Percentiles rank a stretch among this genome's conserved stretches.
These are phyloP conservation scores for Pteromalus puparum DNA, from an alignment of 1,140 invertebrate genomes.

Conservation along the genomic window DNA sequence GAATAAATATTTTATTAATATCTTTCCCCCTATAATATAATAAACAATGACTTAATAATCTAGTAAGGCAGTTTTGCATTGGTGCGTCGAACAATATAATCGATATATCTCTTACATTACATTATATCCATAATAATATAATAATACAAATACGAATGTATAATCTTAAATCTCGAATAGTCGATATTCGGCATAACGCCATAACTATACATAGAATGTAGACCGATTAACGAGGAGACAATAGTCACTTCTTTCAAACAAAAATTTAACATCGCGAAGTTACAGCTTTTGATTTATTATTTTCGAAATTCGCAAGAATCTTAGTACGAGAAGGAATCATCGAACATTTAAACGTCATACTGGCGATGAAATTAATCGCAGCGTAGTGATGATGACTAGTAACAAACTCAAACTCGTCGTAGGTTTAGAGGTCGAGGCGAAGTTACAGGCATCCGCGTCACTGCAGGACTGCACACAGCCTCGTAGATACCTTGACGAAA, in stretches of 20 bases:
- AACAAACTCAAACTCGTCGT: background rate
- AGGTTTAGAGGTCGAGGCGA: background rate
- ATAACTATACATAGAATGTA: too few relatives aligned
- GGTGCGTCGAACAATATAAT: background rate
- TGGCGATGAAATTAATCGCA: background rate
- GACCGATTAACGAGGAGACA: too few relatives aligned
- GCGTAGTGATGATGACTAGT: background rate
- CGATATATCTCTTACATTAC: background rate
- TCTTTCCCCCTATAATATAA: background rate
- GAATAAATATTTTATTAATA: conserved; percentile 8
- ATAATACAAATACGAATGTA: background rate
- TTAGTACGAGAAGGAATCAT: too few relatives aligned
- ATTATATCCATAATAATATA: background rate
- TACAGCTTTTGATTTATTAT: too few relatives aligned
- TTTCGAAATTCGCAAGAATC: too few relatives aligned
- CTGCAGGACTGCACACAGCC: conserved; percentile 92
- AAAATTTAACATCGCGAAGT: too few relatives aligned
- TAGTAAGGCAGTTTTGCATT: conserved; percentile 34
- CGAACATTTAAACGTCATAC: background rate
- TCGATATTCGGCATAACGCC: too few relatives aligned
- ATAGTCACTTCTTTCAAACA: too few relatives aligned
- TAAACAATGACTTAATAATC: conserved; percentile 1
- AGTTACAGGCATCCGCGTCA: conserved; percentile 90
- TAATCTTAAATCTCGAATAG: background rate
- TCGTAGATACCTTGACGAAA: conserved; percentile 83